These are phyloP conservation scores for Amia ocellicauda DNA, from an alignment of 2,113 vertebrate genomes.

Conservation along the genomic window DNA sequence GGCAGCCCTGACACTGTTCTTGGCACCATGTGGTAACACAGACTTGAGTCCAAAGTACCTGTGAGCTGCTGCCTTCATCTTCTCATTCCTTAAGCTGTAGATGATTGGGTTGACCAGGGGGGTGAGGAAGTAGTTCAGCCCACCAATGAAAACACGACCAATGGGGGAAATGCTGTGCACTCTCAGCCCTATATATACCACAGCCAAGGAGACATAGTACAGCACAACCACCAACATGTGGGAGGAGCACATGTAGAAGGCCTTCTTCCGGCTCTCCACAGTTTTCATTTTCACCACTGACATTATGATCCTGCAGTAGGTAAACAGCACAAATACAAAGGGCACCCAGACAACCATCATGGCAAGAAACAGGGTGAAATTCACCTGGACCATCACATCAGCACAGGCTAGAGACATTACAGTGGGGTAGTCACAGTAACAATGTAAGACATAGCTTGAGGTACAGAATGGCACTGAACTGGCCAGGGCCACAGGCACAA, in stretches of 20 bases:
- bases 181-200: neutral
- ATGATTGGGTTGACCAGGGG: neutral
- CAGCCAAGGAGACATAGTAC: neutral
- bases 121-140: neutral
- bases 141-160: neutral
- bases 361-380: neutral
- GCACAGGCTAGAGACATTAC: neutral
- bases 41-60: neutral
- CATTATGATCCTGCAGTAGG: too few species aligned
- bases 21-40: neutral
- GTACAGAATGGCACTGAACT: neutral
- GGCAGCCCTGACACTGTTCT: neutral
- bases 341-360: too few species aligned
- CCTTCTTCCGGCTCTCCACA: neutral
- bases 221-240: neutral
- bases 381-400: neutral
- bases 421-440: neutral
- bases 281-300: neutral
- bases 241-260: neutral
- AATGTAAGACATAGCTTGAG: neutral
- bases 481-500: neutral
- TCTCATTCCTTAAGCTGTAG: constrained; percentile 5
- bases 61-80: neutral
- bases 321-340: too few species aligned
- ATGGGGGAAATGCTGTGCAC: neutral